Conservation (phyloP, 2,888 invertebrate genomes). For the Shargacucullia verbasci region DNA sequence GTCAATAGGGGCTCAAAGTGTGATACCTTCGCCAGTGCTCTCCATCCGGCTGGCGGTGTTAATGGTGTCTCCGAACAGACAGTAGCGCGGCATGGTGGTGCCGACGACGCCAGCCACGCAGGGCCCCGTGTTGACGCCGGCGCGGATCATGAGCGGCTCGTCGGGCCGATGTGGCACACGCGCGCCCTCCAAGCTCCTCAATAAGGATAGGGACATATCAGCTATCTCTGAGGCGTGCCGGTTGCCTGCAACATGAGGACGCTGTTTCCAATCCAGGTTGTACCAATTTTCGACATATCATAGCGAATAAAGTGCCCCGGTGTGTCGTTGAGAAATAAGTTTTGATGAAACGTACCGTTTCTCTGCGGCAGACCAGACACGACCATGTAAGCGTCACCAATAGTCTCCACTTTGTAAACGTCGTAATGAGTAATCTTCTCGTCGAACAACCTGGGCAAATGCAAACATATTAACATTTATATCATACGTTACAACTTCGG, state of each 20-base stretch:
- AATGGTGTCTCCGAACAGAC: slow-evolving; percentile 90
- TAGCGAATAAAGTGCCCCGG: background rate
- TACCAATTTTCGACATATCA: too few species aligned
- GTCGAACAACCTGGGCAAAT: slow-evolving; percentile 89
- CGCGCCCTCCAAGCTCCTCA: slow-evolving; percentile 86
- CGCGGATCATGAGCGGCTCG: slow-evolving; percentile 85
- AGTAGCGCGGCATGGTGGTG: slow-evolving; percentile 90
- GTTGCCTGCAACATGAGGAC: slow-evolving; percentile 72
- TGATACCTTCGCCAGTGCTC: slow-evolving; percentile 88
- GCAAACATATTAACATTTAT: slow-evolving; percentile 27
- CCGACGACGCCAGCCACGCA: slow-evolving; percentile 91
- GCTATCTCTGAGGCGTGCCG: slow-evolving; percentile 90
- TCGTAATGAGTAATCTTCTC: slow-evolving; percentile 91
- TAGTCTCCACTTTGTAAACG: slow-evolving; percentile 93
- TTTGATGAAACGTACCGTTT: slow-evolving; percentile 78
- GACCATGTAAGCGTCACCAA: slow-evolving; percentile 91
- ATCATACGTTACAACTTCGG: background rate
- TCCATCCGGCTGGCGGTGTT: slow-evolving; percentile 91
- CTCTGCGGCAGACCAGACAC: slow-evolving; percentile 89
- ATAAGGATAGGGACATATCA: slow-evolving; percentile 89
- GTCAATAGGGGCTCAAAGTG: too few species aligned
- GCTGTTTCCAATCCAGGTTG: too few species aligned
- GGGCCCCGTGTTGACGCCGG: slow-evolving; percentile 90
- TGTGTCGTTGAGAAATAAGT: background rate
- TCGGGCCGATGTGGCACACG: slow-evolving; percentile 87